A percentile compares a stretch with the other conserved stretches of the same genome.
Evolutionary conservation across 2,797 vertebrate species (phyloP).

Genomic region (Molothrus ater): DNA sequence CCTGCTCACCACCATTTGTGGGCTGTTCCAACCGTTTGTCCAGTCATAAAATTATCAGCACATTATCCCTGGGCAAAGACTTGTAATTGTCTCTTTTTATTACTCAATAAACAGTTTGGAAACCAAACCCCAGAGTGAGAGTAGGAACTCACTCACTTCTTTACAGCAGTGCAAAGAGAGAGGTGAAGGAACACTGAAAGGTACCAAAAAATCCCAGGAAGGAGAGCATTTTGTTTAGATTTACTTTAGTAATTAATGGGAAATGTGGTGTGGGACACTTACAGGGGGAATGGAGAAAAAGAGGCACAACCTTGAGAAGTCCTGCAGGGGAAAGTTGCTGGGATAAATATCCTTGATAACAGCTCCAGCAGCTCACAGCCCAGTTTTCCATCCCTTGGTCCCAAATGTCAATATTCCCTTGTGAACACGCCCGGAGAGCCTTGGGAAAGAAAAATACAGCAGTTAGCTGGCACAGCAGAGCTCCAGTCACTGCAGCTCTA

Average conservation of each 20-base stretch:
- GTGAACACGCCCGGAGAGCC: background rate
- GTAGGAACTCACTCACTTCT: constrained; percentile 48
- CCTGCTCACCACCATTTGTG: constrained; percentile 52
- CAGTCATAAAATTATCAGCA: constrained; percentile 72
- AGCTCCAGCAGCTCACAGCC: background rate
- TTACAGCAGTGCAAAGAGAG: constrained; percentile 23
- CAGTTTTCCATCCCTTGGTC: background rate
- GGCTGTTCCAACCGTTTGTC: constrained; percentile 61
- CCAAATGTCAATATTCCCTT: background rate
- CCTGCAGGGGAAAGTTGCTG: background rate
- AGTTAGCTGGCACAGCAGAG: background rate
- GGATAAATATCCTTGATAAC: background rate
- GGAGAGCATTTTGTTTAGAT: background rate
- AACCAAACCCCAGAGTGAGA: constrained; percentile 62
- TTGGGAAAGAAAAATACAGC: background rate
- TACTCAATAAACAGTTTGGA: constrained; percentile 75
- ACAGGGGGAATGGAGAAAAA: background rate
- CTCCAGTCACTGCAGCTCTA: background rate
- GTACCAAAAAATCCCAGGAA: background rate
- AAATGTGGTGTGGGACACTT: background rate
- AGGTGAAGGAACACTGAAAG: background rate
- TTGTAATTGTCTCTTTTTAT: constrained; percentile 73
- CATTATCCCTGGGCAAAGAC: constrained; percentile 67
- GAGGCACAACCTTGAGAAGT: background rate
- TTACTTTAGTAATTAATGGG: background rate